Evolutionary conservation across 2,797 vertebrate genomes (phyloP).

Genomic region (Sarcoramphus papa): DNA sequence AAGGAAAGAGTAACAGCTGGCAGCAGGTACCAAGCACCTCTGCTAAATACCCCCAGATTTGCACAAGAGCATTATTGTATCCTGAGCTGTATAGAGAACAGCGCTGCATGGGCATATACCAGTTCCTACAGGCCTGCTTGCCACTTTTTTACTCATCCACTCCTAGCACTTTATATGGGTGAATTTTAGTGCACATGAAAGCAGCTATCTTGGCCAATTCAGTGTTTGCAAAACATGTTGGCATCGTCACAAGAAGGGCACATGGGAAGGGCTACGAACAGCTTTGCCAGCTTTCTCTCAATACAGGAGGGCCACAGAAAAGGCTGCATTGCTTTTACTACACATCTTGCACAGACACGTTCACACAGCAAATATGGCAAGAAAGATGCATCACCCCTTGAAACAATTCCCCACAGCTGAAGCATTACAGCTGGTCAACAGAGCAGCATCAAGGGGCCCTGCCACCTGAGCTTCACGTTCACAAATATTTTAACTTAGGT

Average conservation of each 20-base stretch:
- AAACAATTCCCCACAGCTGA: background rate
- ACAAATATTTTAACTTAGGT: background rate
- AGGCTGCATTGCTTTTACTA: background rate
- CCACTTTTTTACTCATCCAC: background rate
- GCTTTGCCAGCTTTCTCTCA: conserved; percentile 14
- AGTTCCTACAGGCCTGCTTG: background rate
- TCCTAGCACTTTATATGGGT: background rate
- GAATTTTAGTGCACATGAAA: background rate
- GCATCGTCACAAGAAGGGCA: background rate
- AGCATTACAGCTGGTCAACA: background rate
- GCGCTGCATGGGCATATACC: background rate
- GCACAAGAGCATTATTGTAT: background rate
- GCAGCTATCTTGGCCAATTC: background rate
- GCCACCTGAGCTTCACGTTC: background rate
- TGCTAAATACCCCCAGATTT: background rate
- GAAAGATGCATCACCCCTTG: background rate
- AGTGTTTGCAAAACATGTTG: background rate
- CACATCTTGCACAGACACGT: background rate
- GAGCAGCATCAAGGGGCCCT: background rate
- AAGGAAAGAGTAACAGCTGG: background rate
- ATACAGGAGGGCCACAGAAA: background rate
- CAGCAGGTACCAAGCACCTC: background rate
- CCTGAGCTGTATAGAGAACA: background rate
- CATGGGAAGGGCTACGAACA: background rate
- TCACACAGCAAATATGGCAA: background rate